Conservation (phyloP, 2,888 invertebrate genomes). For the Zaprionus obscuricornis region DNA sequence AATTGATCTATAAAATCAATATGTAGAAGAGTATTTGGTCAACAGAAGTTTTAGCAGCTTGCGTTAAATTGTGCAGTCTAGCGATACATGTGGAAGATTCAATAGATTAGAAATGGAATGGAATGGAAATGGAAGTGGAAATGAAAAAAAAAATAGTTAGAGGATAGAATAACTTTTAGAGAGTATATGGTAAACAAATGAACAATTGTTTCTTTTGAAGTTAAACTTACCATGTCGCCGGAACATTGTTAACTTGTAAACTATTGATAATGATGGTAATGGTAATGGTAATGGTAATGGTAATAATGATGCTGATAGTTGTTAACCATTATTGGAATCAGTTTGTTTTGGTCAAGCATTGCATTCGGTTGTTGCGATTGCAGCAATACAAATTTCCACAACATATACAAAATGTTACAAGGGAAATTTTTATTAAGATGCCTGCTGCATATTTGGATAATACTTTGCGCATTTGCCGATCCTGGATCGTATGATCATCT, state of each 20-base stretch:
- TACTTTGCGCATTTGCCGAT: slow-evolving; percentile 20
- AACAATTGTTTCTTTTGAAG: slow-evolving; percentile 63
- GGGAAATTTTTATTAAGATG: slow-evolving; percentile 4
- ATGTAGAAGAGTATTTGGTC: slow-evolving; percentile 13
- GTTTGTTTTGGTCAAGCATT: slow-evolving; percentile 31
- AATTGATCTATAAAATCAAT: too few species aligned
- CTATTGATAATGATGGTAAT: slow-evolving; percentile 29
- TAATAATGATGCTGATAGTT: too few species aligned
- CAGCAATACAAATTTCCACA: not conserved
- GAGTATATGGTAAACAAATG: too few species aligned
- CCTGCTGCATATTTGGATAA: slow-evolving; percentile 12
- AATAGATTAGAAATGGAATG: slow-evolving; percentile 35
- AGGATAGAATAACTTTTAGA: too few species aligned
- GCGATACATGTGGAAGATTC: slow-evolving; percentile 56
- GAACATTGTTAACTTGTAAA: slow-evolving; percentile 44
- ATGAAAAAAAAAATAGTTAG: not conserved
- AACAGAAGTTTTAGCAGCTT: slow-evolving; percentile 16
- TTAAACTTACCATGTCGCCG: slow-evolving; percentile 71
- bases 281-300: not conserved
- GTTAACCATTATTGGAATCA: slow-evolving; percentile 16
- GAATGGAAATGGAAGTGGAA: too few species aligned
- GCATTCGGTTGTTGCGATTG: slow-evolving; percentile 34
- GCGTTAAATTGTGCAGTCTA: slow-evolving; percentile 46
- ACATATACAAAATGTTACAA: slow-evolving; percentile 24
- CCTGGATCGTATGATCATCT: slow-evolving; percentile 36